These are phyloP conservation scores for Ephestia elutella DNA, from an alignment of 1,140 invertebrate species.

Conservation along the genomic window DNA sequence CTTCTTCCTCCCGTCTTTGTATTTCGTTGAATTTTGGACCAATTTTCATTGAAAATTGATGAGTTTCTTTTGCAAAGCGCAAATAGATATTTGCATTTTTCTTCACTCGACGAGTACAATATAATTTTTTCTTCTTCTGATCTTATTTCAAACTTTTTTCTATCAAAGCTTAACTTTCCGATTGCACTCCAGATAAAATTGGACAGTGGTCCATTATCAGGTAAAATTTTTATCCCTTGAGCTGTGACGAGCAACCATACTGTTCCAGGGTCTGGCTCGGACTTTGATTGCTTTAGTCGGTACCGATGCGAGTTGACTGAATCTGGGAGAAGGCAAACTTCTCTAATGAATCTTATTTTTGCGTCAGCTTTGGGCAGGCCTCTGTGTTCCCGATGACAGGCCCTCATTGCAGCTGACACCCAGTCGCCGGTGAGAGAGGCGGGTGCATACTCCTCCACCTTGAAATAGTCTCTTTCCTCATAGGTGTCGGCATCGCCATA, in stretches of 20 bases:
- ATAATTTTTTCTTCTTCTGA: slow-evolving; percentile 91
- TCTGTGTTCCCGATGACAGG: slow-evolving; percentile 81
- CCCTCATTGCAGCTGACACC: slow-evolving; percentile 76
- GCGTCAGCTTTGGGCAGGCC: slow-evolving; percentile 85
- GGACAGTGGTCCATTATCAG: slow-evolving; percentile 79
- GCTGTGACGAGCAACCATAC: slow-evolving; percentile 89
- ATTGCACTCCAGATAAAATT: slow-evolving; percentile 94
- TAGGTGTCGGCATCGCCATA: slow-evolving; percentile 83
- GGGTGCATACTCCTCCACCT: slow-evolving; percentile 83
- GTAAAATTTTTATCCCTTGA: slow-evolving; percentile 88
- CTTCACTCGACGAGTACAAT: slow-evolving; percentile 91
- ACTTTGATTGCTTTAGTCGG: slow-evolving; percentile 88
- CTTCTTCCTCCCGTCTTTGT: slow-evolving; percentile 84
- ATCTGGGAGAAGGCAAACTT: slow-evolving; percentile 88
- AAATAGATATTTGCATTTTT: slow-evolving; percentile 92
- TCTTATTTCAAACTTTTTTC: slow-evolving; percentile 97
- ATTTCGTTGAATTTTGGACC: slow-evolving; percentile 88
- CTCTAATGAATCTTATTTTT: slow-evolving; percentile 89
- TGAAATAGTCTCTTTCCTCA: slow-evolving; percentile 84
- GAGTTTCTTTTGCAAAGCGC: slow-evolving; percentile 91
- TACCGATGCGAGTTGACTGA: slow-evolving; percentile 95
- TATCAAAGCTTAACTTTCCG: slow-evolving; percentile 94
- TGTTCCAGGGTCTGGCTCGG: slow-evolving; percentile 81
- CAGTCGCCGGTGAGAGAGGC: slow-evolving; percentile 70
- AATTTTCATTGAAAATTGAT: slow-evolving; percentile 96